Evolutionary conservation across 2,113 vertebrate genomes (phyloP), one percentile per base, ranked within the genome.

Genomic region (Cynopterus brachyotis): DNA sequence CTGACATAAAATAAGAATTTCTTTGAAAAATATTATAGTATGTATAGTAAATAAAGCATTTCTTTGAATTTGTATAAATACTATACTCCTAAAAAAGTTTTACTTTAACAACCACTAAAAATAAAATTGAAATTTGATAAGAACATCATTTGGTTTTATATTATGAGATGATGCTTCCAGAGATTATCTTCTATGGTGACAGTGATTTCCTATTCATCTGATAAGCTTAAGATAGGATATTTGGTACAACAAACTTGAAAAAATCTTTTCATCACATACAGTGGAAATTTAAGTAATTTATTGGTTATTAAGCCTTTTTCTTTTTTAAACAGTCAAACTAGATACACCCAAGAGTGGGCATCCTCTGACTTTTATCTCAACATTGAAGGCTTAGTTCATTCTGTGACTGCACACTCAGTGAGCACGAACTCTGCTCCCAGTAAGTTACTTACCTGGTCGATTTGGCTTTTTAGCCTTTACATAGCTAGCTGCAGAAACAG

Each of bases 401-500:
- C 7, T 1, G 28, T 4, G 40, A 62, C 11, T 28, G 9, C 13
- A 35, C 1, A 35, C 24, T 22, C 28, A 30, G 26, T 82, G 76
- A 88, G 16, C 2, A 7, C 1, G 3, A 79, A 28, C 19, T 20
- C 35, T 83, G 62, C 5, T 47, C 37, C 19, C 57, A 35, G 0
- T 0, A 69, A 26, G 26, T 22, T 50, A 60, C 96, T 98, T 87
- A 99, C 99, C 99, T 98, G 98, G 98, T 59, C 98, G 98, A 97
- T 95, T 99, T 97, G 99, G 99, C 97, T 99, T 98, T 96, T 99
- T 99, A 96, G 98, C 97, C 96, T 99, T 99, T 96, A 99, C 97
- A 89, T 99, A 99, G 98, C 99, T 99, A 84, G 98, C 97, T 16
- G 99, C 98, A 95, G 99, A 98, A 95, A 99, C 96, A 40, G 99